phyloP scores from a whole-genome alignment of 2,888 invertebrate species.

The Tyria jacobaeae region DNA sequence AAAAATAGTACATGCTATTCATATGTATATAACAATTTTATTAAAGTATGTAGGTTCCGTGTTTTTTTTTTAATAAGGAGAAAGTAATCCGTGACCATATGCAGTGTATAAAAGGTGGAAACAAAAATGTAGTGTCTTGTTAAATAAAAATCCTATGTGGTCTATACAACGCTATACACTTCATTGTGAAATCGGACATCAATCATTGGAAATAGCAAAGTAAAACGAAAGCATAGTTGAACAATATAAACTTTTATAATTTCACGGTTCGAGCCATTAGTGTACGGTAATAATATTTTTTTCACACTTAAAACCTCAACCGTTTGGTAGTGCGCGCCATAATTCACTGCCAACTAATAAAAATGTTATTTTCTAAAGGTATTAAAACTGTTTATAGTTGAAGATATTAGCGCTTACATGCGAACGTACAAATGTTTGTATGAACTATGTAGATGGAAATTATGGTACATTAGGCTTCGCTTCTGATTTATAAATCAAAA shows the following conservation, averaged over 20 bases:
- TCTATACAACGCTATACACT: neutral
- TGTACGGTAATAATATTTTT: constrained; percentile 35
- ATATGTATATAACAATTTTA: too few relatives aligned
- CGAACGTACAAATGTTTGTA: constrained; percentile 28
- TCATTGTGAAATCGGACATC: neutral
- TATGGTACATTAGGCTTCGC: neutral
- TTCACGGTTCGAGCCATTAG: constrained; percentile 40
- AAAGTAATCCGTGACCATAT: too few relatives aligned
- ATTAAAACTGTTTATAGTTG: constrained; percentile 51
- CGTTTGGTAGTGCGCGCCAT: constrained; percentile 32
- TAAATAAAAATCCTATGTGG: too few relatives aligned
- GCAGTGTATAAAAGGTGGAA: too few relatives aligned
- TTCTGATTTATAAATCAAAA: too few relatives aligned
- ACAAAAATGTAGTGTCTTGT: too few relatives aligned
- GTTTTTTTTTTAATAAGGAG: too few relatives aligned
- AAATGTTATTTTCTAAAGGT: constrained; percentile 45
- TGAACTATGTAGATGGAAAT: constrained; percentile 2
- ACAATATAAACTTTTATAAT: constrained; percentile 24
- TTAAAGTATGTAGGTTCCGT: too few relatives aligned
- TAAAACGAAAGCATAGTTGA: constrained; percentile 11
- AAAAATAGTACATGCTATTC: too few relatives aligned
- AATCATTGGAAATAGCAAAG: neutral
- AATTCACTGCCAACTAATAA: constrained; percentile 45
- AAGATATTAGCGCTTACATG: constrained; percentile 48
- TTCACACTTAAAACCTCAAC: constrained; percentile 44